These are phyloP conservation scores for Cryptosula pallasiana DNA, from an alignment of 2,888 invertebrate species.

Conservation along the genomic window DNA sequence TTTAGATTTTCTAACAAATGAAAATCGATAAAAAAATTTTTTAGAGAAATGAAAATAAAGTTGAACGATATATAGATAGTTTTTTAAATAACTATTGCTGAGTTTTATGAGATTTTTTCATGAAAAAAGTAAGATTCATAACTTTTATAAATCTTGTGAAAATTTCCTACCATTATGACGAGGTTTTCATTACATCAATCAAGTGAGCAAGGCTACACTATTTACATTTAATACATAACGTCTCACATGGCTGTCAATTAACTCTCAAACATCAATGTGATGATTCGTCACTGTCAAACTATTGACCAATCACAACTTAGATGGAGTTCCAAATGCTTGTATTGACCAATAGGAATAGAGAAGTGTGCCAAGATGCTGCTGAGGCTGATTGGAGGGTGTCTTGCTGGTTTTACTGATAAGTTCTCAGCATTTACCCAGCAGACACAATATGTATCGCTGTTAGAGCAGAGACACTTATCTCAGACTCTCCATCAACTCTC, in stretches of 20 bases:
- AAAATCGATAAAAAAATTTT: no score
- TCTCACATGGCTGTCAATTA: neutral
- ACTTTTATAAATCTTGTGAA: no score
- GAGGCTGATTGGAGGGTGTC: neutral
- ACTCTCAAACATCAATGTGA: neutral
- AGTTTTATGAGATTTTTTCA: no score
- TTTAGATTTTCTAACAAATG: no score
- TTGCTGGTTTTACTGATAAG: slow-evolving; percentile 19
- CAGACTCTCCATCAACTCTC: neutral
- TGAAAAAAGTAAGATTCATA: no score
- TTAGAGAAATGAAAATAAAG: no score
- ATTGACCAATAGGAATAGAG: neutral
- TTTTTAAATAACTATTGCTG: no score
- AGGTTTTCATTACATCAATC: no score
- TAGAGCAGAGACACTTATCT: neutral
- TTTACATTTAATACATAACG: no score
- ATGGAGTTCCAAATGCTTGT: neutral
- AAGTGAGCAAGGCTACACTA: no score
- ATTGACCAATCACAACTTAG: neutral
- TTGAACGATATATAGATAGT: no score
- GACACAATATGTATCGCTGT: neutral
- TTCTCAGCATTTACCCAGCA: slow-evolving; percentile 10
- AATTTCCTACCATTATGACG: no score
- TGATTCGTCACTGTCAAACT: neutral
- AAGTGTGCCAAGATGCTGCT: neutral